Conservation (phyloP, 37 sponge, comb jelly and placozoan species). For the Aphrocallistes beatrix region DNA sequence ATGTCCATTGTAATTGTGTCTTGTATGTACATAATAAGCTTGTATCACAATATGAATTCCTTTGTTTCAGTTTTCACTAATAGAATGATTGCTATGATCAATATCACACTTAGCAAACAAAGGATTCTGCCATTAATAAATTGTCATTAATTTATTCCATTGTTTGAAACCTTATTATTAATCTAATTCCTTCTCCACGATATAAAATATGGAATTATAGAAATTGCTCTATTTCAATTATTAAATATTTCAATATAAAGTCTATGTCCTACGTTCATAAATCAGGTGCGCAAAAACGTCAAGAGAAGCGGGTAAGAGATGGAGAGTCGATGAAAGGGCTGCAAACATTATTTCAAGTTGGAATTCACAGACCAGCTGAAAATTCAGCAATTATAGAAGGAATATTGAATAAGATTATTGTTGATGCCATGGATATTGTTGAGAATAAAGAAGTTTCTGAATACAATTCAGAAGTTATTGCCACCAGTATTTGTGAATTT, state of each 20-base stretch:
- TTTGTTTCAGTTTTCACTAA: no score
- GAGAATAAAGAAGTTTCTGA: neutral
- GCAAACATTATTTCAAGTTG: conserved; percentile 15
- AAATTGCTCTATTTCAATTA: conserved; percentile 14
- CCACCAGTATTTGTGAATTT: conserved; percentile 18
- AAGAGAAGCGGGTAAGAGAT: conserved; percentile 18
- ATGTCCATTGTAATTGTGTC: no score
- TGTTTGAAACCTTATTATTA: conserved; percentile 11
- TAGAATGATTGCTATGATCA: no score
- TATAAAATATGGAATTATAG: neutral
- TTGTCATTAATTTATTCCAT: neutral
- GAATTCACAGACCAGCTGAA: conserved; percentile 1
- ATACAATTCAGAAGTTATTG: conserved; percentile 3
- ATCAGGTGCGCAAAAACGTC: conserved; percentile 13
- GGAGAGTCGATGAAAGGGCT: conserved; percentile 5
- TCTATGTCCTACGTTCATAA: conserved; percentile 15
- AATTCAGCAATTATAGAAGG: conserved; percentile 14
- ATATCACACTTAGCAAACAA: no score
- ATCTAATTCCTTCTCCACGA: neutral
- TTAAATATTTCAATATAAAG: neutral
- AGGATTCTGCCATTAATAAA: neutral
- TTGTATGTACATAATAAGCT: no score
- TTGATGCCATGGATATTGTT: neutral
- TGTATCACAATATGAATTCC: no score
- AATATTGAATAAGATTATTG: conserved; percentile 6